A percentile compares a stretch with the other conserved stretches of the same genome.
Evolutionary conservation across 2,888 invertebrate species (phyloP).

Genomic region (Aleiodes alternator): DNA sequence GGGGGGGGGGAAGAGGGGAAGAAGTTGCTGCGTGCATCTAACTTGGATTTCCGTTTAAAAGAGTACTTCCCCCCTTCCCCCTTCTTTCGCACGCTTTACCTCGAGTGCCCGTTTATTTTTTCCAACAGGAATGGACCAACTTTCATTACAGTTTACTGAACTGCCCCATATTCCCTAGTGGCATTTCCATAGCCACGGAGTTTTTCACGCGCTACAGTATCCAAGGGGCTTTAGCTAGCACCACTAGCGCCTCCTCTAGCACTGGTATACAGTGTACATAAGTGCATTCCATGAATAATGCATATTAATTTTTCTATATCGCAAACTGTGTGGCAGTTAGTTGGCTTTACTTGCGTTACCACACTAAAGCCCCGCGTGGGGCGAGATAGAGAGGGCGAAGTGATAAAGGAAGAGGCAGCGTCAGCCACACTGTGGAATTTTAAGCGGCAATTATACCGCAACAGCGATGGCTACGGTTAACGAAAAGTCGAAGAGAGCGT

Average conservation of each 20-base stretch:
- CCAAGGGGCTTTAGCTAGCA: slow-evolving; percentile 21
- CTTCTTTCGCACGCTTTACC: neutral
- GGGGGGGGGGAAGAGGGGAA: neutral
- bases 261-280: slow-evolving; percentile 31
- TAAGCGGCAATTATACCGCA: slow-evolving; percentile 60
- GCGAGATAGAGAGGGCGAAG: slow-evolving; percentile 43
- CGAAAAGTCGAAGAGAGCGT: slow-evolving; percentile 13
- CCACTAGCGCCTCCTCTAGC: slow-evolving; percentile 13
- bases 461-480: slow-evolving; percentile 40
- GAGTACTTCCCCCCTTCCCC: slow-evolving; percentile 24
- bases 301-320: slow-evolving; percentile 57
- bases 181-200: slow-evolving; percentile 24
- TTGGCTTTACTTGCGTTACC: slow-evolving; percentile 41
- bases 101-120: slow-evolving; percentile 10
- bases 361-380: slow-evolving; percentile 7
- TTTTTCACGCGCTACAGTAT: slow-evolving; percentile 25
- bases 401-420: slow-evolving; percentile 46
- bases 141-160: slow-evolving; percentile 32
- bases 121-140: slow-evolving; percentile 1
- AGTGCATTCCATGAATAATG: slow-evolving; percentile 57
- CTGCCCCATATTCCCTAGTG: slow-evolving; percentile 31
- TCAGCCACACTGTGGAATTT: slow-evolving; percentile 56
- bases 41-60: slow-evolving; percentile 21
- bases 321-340: slow-evolving; percentile 48
- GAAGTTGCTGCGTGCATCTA: slow-evolving; percentile 40